phyloP scores from a whole-genome alignment of 37 sponge, comb jelly and placozoan genomes.

The Aplysina aerophoba region DNA sequence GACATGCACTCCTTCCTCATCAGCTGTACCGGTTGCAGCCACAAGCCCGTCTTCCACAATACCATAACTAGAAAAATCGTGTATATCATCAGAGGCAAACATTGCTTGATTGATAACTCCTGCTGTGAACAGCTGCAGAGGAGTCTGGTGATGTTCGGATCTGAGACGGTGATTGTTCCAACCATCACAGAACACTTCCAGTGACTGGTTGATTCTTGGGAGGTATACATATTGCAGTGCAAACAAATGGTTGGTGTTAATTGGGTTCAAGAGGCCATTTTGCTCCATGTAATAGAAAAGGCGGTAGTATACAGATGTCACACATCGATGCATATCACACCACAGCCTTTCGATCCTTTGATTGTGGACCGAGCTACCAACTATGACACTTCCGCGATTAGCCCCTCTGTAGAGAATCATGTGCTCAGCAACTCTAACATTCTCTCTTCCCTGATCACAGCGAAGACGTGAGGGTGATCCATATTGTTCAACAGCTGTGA shows the following conservation, averaged over 20 bases:
- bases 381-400: slow-evolving; percentile 32
- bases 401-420: slow-evolving; percentile 52
- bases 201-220: slow-evolving; percentile 43
- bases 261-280: slow-evolving; percentile 26
- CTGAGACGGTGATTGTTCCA: slow-evolving; percentile 60
- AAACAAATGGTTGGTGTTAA: slow-evolving; percentile 33
- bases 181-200: slow-evolving; percentile 36
- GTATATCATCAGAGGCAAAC: slow-evolving; percentile 13
- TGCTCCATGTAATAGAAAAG: slow-evolving; percentile 61
- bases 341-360: slow-evolving; percentile 62
- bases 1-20: not conserved
- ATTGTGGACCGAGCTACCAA: slow-evolving; percentile 64
- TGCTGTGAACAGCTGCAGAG: slow-evolving; percentile 36
- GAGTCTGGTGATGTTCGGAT: slow-evolving; percentile 41
- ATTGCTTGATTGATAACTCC: slow-evolving; percentile 5
- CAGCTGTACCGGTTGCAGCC: not conserved
- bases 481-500: slow-evolving; percentile 37
- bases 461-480: slow-evolving; percentile 59
- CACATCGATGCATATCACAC: slow-evolving; percentile 63
- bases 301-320: slow-evolving; percentile 51
- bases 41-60: slow-evolving; percentile 2
- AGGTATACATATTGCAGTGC: slow-evolving; percentile 56
- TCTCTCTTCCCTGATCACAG: slow-evolving; percentile 62
- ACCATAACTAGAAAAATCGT: slow-evolving; percentile 19
- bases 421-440: slow-evolving; percentile 42